Base-by-base conservation (phyloP, 2,113 vertebrate species). In the Burhinus oedicnemus region DNA sequence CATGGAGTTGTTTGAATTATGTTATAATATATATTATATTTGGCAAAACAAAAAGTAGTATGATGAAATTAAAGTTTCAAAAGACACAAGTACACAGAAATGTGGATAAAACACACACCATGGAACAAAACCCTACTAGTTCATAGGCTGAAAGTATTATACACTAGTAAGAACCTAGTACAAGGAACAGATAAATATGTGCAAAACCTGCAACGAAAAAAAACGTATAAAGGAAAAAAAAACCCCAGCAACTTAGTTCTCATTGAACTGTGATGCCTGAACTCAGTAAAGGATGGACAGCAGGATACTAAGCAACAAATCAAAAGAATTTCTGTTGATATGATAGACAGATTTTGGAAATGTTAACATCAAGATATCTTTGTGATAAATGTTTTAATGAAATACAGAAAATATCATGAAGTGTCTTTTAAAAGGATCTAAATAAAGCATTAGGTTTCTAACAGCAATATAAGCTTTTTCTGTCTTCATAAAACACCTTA, bases 381-480 rank as follows among this genome's bases (percentile, higher is more conserved):
- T 66, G 22, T n/a, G 8, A 44, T 11, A 83, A 29, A 22, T 8
- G 18, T 45, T 83, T 72, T 40, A 27, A 32, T 26, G 2, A 82
- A 91, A 64, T 58, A 57, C 6, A 74, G 13, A 32, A 70, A 21
- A 17, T n/a, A n/a, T 34, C 16, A 66, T 38, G 23, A 86, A 55
- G 3, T 32, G 4, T 27, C 8, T 88, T 87, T 66, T 38, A 36
- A 91, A 91, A 62, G 4, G 2, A 54, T n/a, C 17, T 69, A 85
- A 91, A 40, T 1, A 71, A 82, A 75, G 1, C 9, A 84, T 17
- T 30, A 62, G 9, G 15, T 47, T 94, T 83, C 4, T 51, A 84
- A 82, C 1, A 8, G 5, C 4, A 90, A 60, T 5, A 6, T n/a
- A 40, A 77, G 2, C 0, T 4, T 32, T 52, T 82, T 32, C 14